Base-by-base conservation (phyloP, 2,888 invertebrate genomes). In the Drosophila flavopinicola region DNA sequence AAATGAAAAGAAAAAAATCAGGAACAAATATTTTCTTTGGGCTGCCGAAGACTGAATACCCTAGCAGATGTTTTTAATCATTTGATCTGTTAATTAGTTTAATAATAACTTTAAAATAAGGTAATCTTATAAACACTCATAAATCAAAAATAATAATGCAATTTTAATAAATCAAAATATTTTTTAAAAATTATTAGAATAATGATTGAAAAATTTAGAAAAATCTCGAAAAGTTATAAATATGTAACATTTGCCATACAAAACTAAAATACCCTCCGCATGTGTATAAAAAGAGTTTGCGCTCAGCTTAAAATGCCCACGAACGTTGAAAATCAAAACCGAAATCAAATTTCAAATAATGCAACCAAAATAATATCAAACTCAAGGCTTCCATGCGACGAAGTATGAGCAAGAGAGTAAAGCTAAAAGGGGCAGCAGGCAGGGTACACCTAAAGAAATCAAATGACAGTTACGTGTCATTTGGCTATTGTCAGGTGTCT, bases 321-420 rank as follows among this genome's bases (percentile, higher is more conserved):
- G 65, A 66, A 66, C 32, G 29, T 39, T 23, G 30, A 64, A 52
- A 60, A 29, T 33, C 47, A 60, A 86, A 84, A 29, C 32, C 47
- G 58, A 86, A 84, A 78, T 80, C 83, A 68, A 73, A 87, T 87
- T 84, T 82, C 83, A 69, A 78, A 75, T 80, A 66, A 63, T 75
- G 60, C 67, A 65, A 57, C 61, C 57, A 58, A 73, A 72, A 41
- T 60, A 52, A 56, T 56, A 64, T 49, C 39, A 33, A 64, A 68
- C 45, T 67, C 78, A 85, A 78, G 78, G 85, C 69, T 68, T 61
- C 44, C 48, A 61, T 25, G 24, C 48, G 35, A 20, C 37, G 23
- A 42, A 20, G 20, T 20, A 4, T 7, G 1, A 33, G 7, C 0
- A 10, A 17, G 17, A 15, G 35, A 2, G 15, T 17, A 51, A 30